These are phyloP conservation scores for Amblyjoppa fuscipennis DNA, from an alignment of 2,888 invertebrate genomes.

Conservation along the genomic window DNA sequence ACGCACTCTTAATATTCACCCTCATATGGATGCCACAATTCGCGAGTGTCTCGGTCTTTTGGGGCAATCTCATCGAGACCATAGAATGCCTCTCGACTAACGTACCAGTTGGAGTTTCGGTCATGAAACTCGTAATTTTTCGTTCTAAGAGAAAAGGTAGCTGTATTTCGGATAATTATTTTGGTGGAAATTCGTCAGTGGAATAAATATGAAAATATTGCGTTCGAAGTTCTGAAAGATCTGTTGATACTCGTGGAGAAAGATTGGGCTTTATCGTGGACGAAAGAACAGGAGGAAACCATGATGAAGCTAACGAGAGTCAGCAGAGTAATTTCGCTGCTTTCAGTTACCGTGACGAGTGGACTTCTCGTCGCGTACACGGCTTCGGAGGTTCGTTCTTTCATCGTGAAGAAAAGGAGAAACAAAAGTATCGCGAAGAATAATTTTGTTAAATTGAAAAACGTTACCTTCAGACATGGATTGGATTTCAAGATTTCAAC, in stretches of 20 bases:
- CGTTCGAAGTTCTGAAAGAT: slow-evolving; percentile 40
- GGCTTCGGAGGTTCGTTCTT: slow-evolving; percentile 44
- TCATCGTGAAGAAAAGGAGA: not conserved
- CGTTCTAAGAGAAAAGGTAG: slow-evolving; percentile 73
- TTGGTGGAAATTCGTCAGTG: not conserved
- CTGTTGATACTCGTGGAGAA: slow-evolving; percentile 55
- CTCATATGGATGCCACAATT: slow-evolving; percentile 71
- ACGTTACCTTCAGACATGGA: slow-evolving; percentile 52
- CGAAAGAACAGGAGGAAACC: slow-evolving; percentile 57
- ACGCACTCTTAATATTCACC: slow-evolving; percentile 53
- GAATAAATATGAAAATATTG: not conserved
- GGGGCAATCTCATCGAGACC: slow-evolving; percentile 70
- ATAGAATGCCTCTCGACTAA: slow-evolving; percentile 74
- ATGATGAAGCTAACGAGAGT: slow-evolving; percentile 67
- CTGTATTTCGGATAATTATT: not conserved
- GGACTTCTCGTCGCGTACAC: slow-evolving; percentile 64
- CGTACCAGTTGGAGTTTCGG: slow-evolving; percentile 71
- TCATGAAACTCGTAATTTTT: slow-evolving; percentile 71
- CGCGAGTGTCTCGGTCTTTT: slow-evolving; percentile 68
- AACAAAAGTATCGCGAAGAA: not conserved
- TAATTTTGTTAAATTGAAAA: not conserved
- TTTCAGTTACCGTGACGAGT: slow-evolving; percentile 63
- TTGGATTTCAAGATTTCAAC: slow-evolving; percentile 56
- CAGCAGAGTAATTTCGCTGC: slow-evolving; percentile 65
- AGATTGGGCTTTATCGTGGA: slow-evolving; percentile 63